Evolutionary conservation across 2,797 vertebrate species (phyloP).

Genomic region (Gila robusta): DNA sequence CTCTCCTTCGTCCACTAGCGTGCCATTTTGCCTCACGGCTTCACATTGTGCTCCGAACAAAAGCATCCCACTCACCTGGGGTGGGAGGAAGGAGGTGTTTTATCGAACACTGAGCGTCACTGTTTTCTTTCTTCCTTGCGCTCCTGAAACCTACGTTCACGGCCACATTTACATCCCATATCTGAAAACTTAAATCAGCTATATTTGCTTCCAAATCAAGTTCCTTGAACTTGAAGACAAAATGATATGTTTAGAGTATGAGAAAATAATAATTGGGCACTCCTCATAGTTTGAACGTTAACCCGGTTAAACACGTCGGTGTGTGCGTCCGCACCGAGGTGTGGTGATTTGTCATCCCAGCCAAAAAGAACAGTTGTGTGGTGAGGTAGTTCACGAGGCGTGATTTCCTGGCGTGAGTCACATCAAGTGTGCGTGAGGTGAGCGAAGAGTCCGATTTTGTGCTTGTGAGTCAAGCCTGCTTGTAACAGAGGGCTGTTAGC

Average conservation of each 20-base stretch:
- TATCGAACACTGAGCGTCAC: not conserved
- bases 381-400: slow-evolving; percentile 27
- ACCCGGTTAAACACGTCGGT: not conserved
- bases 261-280: not conserved
- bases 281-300: not conserved
- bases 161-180: slow-evolving; percentile 42
- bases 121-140: slow-evolving; percentile 17
- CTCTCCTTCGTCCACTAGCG: slow-evolving; percentile 18
- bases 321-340: not conserved
- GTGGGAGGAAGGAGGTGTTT: not conserved
- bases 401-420: slow-evolving; percentile 55
- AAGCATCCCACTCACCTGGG: slow-evolving; percentile 43
- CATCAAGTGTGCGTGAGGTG: slow-evolving; percentile 14
- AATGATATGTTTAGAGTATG: too few species aligned
- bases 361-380: slow-evolving; percentile 2
- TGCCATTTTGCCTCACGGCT: slow-evolving; percentile 33
- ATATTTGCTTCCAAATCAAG: slow-evolving; percentile 76
- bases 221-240: not conserved
- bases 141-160: not conserved
- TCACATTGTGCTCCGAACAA: slow-evolving; percentile 26
- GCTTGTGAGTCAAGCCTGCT: slow-evolving; percentile 37
- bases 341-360: not conserved
- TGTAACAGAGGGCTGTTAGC: slow-evolving; percentile 22
- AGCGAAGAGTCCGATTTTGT: not conserved
- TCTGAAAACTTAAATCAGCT: slow-evolving; percentile 64